Evolutionary conservation across 2,797 vertebrate species (phyloP).

Genomic region (Fratercula arctica): DNA sequence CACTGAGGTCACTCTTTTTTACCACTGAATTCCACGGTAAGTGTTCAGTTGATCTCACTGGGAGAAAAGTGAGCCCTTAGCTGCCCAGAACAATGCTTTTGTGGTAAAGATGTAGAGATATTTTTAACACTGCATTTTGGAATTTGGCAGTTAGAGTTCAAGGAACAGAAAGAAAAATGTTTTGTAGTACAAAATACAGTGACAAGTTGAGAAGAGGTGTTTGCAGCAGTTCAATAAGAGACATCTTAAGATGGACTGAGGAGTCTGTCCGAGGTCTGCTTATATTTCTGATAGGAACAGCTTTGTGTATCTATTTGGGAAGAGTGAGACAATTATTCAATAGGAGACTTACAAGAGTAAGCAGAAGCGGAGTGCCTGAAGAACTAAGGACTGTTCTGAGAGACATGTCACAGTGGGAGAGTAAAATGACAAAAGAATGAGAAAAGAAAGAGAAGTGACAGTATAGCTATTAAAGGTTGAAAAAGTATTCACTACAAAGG

Average conservation of each 20-base stretch:
- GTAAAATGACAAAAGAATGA: background rate
- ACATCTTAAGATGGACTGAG: background rate
- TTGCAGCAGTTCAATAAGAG: background rate
- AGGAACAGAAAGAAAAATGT: background rate
- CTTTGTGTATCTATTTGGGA: background rate
- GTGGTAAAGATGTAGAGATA: background rate
- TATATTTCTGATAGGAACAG: background rate
- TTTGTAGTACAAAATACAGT: background rate
- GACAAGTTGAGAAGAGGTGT: background rate
- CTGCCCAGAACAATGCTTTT: background rate
- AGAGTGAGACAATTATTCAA: background rate
- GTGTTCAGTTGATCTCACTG: background rate
- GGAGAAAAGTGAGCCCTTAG: background rate
- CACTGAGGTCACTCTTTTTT: background rate
- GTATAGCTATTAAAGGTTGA: background rate
- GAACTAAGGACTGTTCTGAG: background rate
- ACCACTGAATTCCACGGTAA: background rate
- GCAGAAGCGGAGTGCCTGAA: background rate
- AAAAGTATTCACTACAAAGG: background rate
- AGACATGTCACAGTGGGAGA: background rate
- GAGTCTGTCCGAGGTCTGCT: background rate
- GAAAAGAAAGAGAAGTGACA: background rate
- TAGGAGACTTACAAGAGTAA: background rate
- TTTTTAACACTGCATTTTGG: background rate
- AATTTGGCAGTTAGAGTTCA: background rate